These are phyloP conservation scores for Champsocephalus esox DNA, from an alignment of 2,797 vertebrate species.

Conservation along the genomic window DNA sequence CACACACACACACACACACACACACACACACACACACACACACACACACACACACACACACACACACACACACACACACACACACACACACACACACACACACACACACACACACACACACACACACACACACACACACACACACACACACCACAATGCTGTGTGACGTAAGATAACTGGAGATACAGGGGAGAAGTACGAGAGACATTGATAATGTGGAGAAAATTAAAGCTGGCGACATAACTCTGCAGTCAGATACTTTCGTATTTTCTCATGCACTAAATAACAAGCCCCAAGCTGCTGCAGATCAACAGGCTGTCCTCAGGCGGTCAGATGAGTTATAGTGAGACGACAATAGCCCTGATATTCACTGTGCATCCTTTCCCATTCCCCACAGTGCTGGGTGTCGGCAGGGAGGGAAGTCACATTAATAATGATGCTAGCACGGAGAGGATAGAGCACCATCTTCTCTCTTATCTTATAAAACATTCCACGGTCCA, in stretches of 20 bases:
- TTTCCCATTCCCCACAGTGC: conserved; percentile 3
- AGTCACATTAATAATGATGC: not conserved
- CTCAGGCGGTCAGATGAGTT: not conserved
- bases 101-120: not conserved
- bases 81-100: not conserved
- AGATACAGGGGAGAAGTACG: not conserved
- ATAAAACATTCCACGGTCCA: not conserved
- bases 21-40: not conserved
- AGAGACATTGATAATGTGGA: not conserved
- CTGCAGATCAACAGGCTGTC: not conserved
- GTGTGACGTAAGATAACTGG: not conserved
- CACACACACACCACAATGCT: not conserved
- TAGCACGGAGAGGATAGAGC: too few species aligned
- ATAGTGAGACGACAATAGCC: not conserved
- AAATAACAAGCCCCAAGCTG: not conserved
- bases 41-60: not conserved
- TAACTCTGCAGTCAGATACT: not conserved
- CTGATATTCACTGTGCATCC: conserved; percentile 7
- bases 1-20: not conserved
- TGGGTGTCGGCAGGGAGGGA: not conserved
- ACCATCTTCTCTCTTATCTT: too few species aligned
- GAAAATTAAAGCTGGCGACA: not conserved
- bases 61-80: not conserved
- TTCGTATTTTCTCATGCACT: not conserved
- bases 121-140: not conserved